These are phyloP conservation scores for Melanerpes aurifrons DNA, from an alignment of 2,113 vertebrate genomes.

Conservation along the genomic window DNA sequence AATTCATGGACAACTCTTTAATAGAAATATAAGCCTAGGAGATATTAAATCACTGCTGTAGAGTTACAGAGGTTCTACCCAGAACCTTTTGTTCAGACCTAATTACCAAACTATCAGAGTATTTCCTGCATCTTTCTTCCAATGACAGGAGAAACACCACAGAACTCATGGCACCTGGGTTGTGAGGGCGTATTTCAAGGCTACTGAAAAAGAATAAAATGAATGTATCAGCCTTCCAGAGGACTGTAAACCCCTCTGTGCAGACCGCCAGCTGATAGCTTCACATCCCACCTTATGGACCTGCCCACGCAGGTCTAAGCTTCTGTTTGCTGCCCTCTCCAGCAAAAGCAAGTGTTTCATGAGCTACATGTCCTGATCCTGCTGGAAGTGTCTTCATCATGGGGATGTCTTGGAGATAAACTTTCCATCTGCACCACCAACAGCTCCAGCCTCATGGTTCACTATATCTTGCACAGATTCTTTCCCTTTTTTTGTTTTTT, in stretches of 20 bases:
- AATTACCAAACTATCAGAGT: background rate
- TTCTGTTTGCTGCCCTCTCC: rapidly evolving
- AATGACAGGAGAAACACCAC: background rate
- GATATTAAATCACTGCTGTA: background rate
- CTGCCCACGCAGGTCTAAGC: rapidly evolving
- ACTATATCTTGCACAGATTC: background rate
- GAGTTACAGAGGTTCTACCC: background rate
- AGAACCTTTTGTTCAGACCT: background rate
- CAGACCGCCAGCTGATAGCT: background rate
- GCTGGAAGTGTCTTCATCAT: background rate
- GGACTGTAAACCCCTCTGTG: rapidly evolving
- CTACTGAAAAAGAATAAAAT: background rate
- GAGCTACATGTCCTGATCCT: background rate
- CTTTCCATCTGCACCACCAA: background rate
- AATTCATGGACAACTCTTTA: background rate
- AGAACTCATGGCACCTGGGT: background rate
- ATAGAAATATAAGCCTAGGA: background rate
- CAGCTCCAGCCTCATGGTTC: rapidly evolving
- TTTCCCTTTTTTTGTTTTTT: background rate
- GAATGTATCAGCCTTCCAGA: background rate
- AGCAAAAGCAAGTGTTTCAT: background rate
- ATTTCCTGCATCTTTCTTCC: background rate
- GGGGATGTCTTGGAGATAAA: rapidly evolving
- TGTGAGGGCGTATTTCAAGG: background rate
- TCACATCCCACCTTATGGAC: background rate